A percentile compares a stretch with the other conserved stretches of the same genome.
phyloP scores from a whole-genome alignment of 2,797 vertebrate species.

The Labeo calbasu region DNA sequence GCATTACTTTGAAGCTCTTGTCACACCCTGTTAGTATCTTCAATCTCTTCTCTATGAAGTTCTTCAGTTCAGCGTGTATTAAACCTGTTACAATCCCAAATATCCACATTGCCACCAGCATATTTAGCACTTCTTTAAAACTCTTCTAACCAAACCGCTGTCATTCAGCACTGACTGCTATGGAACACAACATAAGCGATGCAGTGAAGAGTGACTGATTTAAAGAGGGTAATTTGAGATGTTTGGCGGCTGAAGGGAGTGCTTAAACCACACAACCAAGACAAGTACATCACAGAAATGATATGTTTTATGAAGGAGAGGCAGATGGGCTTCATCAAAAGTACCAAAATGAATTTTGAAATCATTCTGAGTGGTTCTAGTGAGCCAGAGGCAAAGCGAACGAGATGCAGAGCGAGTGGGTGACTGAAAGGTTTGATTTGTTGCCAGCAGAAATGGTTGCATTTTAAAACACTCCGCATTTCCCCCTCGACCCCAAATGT shows the following conservation, averaged over 20 bases:
- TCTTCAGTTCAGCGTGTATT: not conserved
- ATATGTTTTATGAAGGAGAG: conserved; percentile 55
- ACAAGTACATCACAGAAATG: conserved; percentile 49
- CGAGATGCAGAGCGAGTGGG: not conserved
- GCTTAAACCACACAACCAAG: conserved; percentile 51
- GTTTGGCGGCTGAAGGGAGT: conserved; percentile 53
- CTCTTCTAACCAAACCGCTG: not conserved
- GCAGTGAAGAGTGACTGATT: conserved; percentile 58
- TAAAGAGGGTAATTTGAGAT: conserved; percentile 57
- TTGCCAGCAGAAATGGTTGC: conserved; percentile 35
- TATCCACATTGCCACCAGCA: not conserved
- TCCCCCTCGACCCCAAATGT: not conserved
- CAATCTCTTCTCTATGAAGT: not conserved
- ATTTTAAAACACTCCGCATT: not conserved
- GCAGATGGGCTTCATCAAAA: conserved; percentile 57
- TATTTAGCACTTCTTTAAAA: conserved; percentile 33
- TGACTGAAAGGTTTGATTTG: conserved; percentile 42
- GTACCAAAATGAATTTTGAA: conserved; percentile 43
- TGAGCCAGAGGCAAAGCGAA: conserved; percentile 22
- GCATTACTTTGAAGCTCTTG: not conserved
- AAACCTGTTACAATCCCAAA: not conserved
- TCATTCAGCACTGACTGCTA: not conserved
- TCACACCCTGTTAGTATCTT: not conserved
- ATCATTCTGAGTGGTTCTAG: conserved; percentile 50
- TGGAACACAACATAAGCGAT: not conserved